A percentile compares a stretch with the other conserved stretches of the same genome.
phyloP scores from a whole-genome alignment of 2,888 invertebrate genomes.

The Empis stercorea region DNA sequence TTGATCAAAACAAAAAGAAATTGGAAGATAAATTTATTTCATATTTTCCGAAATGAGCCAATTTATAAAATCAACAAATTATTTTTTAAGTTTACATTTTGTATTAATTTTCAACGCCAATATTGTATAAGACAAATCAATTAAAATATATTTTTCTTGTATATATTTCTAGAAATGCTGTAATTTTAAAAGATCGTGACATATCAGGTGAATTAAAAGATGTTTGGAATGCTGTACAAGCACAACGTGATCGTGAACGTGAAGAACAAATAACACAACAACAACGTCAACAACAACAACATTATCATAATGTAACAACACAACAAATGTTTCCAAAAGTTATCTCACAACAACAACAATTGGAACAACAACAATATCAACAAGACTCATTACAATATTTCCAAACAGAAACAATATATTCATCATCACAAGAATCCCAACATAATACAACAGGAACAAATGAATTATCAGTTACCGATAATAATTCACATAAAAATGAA shows the following conservation, averaged over 20 bases:
- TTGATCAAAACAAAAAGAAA: no score
- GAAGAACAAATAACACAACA: constrained; percentile 34
- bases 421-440: constrained; percentile 2
- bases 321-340: constrained; percentile 31
- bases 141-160: no score
- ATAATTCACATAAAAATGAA: background rate
- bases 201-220: constrained; percentile 60
- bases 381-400: constrained; percentile 1
- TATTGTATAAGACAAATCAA: no score
- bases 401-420: constrained; percentile 4
- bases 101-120: no score
- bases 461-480: constrained; percentile 3
- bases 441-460: background rate
- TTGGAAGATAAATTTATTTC: no score
- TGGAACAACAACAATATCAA: constrained; percentile 9
- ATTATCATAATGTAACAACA: constrained; percentile 25
- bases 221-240: constrained; percentile 58
- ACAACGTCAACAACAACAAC: constrained; percentile 26
- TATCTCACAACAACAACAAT: constrained; percentile 8
- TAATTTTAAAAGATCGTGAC: constrained; percentile 53
- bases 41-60: no score
- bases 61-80: no score
- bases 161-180: constrained; percentile 32
- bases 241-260: constrained; percentile 34
- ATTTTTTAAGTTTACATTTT: no score